Evolutionary conservation across 1,140 invertebrate species (phyloP), one percentile per base, ranked within the genome.

Genomic region (Solen grandis): DNA sequence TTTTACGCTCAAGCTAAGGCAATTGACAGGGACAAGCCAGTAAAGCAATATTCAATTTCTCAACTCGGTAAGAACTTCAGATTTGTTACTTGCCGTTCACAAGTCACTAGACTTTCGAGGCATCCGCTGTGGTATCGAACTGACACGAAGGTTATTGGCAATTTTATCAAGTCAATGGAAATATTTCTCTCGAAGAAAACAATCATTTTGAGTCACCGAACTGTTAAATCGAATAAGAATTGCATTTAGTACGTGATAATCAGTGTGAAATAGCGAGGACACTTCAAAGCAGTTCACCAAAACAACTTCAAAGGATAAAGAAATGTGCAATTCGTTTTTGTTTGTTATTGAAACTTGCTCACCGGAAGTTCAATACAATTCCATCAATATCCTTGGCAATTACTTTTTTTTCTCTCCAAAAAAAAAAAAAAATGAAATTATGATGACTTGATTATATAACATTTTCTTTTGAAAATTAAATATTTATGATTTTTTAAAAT

Each of bases 161-260:
- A 78, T 78, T 78, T 66, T 69, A 50, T 60, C 75, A 41, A 68
- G 75, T 68, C 75, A 57, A 68, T 78, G 52, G 38, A 52, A 78
- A 50, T 78, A 46, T 68, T 25, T 33, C 55, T 73, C 60, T 66
- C 52, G 65, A 66, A 46, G 75, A 78, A 78, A 66, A 78, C 75
- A 78, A 78, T 78, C 75, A 78, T 68, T 68, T 52, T 60, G 50
- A 31, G 54, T 33, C 54, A 69, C 50, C 50, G 60, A 69, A 55
- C 63, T 78, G 75, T 68, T 78, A 78, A 78, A 78, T 78, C 75
- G 75, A 78, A 78, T 78, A 78, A 69, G 75, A 78, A 78, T 78
- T 78, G 65, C 52, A 78, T 68, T 78, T 69, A 78, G 75, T 59
- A 78, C 29, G 75, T 78, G 75, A 60, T 78, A 78, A 78, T 66